These are phyloP conservation scores for Drosophila orena DNA, from an alignment of 1,140 invertebrate genomes.

Conservation along the genomic window DNA sequence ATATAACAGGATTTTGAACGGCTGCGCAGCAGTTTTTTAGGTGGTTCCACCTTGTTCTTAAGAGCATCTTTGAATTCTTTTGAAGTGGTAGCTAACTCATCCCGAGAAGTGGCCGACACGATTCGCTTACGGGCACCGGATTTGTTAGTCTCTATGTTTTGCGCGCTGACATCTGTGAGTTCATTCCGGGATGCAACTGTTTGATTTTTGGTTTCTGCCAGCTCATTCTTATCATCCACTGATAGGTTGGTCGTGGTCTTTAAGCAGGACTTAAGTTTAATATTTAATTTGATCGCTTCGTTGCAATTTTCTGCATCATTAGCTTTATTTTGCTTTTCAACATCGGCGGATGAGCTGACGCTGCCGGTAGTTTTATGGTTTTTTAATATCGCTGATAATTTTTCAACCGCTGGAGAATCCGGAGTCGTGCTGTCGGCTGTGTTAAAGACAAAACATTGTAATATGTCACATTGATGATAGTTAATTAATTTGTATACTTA, in stretches of 20 bases:
- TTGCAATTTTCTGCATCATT: no score
- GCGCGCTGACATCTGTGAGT: background rate
- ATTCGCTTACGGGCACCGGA: background rate
- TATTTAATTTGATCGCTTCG: background rate
- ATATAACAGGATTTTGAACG: slow-evolving; percentile 32
- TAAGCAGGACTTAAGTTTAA: background rate
- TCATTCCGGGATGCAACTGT: background rate
- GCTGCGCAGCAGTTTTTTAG: slow-evolving; percentile 9
- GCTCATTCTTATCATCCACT: background rate
- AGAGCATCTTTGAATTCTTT: background rate
- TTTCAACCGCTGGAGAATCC: no score
- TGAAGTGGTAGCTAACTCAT: background rate
- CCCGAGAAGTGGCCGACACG: background rate
- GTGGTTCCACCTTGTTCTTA: background rate
- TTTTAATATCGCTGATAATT: background rate
- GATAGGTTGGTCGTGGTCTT: background rate
- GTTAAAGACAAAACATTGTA: background rate
- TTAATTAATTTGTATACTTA: background rate
- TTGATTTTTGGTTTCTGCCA: background rate
- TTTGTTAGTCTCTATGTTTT: background rate
- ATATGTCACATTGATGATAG: background rate
- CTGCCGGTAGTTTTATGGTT: background rate
- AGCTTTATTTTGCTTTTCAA: background rate
- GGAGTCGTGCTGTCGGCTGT: slow-evolving; percentile 10
- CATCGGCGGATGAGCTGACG: background rate